Evolutionary conservation across 2,113 vertebrate species (phyloP).

Genomic region (Hydrolagus affinis): DNA sequence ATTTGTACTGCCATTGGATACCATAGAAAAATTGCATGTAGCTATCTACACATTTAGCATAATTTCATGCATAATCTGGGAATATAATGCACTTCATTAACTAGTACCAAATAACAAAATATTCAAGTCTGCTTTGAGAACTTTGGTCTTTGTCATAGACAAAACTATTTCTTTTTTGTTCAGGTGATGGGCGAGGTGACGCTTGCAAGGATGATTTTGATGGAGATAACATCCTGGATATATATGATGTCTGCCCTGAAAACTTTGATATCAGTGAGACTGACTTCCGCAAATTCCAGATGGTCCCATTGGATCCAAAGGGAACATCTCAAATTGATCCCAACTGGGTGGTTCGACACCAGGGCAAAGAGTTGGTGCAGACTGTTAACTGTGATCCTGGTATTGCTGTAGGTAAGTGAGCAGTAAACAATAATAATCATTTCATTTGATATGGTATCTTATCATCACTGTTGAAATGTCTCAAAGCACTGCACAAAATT

Average conservation of each 20-base stretch:
- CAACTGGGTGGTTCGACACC: conserved; percentile 96
- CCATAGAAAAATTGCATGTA: not conserved
- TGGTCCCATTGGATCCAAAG: conserved; percentile 95
- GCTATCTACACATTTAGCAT: no score
- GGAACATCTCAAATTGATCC: conserved; percentile 96
- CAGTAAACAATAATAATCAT: not conserved
- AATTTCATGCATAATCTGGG: not conserved
- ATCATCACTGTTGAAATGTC: no score
- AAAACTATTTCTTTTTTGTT: conserved; percentile 28
- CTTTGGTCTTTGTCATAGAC: not conserved
- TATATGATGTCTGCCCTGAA: conserved; percentile 91
- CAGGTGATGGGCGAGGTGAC: conserved; percentile 91
- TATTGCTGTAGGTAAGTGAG: conserved; percentile 81
- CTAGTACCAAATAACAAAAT: not conserved
- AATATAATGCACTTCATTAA: not conserved
- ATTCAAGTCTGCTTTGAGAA: not conserved
- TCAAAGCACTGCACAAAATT: no score
- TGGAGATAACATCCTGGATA: conserved; percentile 79
- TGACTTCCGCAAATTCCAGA: conserved; percentile 94
- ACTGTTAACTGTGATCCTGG: conserved; percentile 97
- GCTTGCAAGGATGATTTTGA: conserved; percentile 94
- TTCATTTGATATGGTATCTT: no score
- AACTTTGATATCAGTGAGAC: conserved; percentile 91
- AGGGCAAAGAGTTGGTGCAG: conserved; percentile 95
- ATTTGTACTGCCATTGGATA: no score